Evolutionary conservation across 2,797 vertebrate genomes (phyloP).

Genomic region (Falco peregrinus): DNA sequence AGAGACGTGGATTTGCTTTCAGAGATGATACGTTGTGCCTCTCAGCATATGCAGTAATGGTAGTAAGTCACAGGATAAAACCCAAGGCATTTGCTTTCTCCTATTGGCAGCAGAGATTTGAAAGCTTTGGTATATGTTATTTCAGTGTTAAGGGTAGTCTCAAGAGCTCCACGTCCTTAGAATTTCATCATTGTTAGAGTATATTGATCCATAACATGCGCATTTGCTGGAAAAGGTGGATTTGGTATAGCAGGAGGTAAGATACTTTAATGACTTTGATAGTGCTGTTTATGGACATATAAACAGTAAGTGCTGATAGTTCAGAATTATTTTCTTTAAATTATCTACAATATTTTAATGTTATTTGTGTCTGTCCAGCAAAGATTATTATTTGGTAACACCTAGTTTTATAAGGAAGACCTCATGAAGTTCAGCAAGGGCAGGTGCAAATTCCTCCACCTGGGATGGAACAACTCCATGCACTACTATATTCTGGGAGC

Average conservation of each 20-base stretch:
- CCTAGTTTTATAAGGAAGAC: not conserved
- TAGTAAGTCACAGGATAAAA: not conserved
- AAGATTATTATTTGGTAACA: not conserved
- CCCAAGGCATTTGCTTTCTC: not conserved
- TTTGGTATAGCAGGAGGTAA: not conserved
- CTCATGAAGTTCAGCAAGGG: not conserved
- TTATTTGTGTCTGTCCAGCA: not conserved
- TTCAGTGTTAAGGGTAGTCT: not conserved
- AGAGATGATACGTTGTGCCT: not conserved
- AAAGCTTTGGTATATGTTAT: not conserved
- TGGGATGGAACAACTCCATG: not conserved
- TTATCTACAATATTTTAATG: not conserved
- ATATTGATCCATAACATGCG: not conserved
- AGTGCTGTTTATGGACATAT: not conserved
- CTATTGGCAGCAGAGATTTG: not conserved
- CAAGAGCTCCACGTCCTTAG: not conserved
- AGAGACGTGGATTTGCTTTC: not conserved
- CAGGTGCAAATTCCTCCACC: not conserved
- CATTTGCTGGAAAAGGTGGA: not conserved
- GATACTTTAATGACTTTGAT: not conserved
- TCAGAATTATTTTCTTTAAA: not conserved
- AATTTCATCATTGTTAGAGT: not conserved
- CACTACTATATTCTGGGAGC: not conserved
- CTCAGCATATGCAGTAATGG: not conserved
- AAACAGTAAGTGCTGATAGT: not conserved